Conservation (phyloP, 2,113 vertebrate species). For the Platysternon megacephalum region DNA sequence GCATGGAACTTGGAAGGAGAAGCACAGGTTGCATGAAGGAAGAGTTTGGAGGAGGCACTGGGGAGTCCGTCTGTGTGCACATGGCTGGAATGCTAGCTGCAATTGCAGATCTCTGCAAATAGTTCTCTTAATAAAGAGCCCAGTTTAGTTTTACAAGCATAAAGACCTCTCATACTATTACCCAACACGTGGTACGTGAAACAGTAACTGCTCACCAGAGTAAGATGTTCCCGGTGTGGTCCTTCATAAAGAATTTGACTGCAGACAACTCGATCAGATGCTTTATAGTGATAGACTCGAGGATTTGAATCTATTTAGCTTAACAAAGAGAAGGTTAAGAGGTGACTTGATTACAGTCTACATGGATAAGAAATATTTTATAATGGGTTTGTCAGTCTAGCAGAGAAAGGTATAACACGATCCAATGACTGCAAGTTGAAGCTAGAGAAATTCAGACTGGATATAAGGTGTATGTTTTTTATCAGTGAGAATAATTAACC, state of each 20-base stretch:
- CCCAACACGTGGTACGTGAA: not conserved
- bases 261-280: not conserved
- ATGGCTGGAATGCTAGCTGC: not conserved
- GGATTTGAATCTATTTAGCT: not conserved
- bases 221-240: not conserved
- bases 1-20: not conserved
- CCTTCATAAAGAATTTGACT: not conserved
- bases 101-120: not conserved
- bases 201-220: not conserved
- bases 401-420: not conserved
- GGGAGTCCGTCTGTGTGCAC: not conserved
- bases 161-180: not conserved
- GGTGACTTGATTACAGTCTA: not conserved
- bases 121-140: not conserved
- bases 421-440: not conserved
- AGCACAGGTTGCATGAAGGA: not conserved
- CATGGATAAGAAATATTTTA: not conserved
- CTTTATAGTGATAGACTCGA: not conserved
- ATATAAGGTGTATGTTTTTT: not conserved
- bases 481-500: not conserved
- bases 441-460: not conserved
- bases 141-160: slow-evolving; percentile 35
- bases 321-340: not conserved
- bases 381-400: not conserved
- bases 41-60: not conserved